A percentile compares a stretch with the other conserved stretches of the same genome.
Conservation (phyloP, 2,888 invertebrate genomes). For the Prosopocoilus inquinatus region DNA sequence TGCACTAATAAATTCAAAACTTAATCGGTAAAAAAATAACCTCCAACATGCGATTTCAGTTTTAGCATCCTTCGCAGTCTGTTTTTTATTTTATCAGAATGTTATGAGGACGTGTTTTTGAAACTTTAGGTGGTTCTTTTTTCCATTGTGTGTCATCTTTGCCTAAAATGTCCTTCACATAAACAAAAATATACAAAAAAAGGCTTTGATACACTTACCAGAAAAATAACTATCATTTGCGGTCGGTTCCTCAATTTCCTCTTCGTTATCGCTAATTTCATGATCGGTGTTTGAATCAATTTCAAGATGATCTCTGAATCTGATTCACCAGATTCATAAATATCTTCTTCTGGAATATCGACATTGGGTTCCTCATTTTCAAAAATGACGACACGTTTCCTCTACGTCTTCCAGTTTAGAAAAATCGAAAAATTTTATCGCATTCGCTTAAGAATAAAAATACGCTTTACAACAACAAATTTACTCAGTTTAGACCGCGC, state of each 20-base stretch:
- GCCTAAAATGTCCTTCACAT: slow-evolving; percentile 1
- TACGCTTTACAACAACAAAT: no score
- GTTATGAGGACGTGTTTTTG: no score
- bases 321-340: slow-evolving; percentile 1
- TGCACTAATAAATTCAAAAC: slow-evolving; percentile 11
- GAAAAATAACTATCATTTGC: background rate
- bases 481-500: no score
- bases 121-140: slow-evolving; percentile 14
- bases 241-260: no score
- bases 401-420: slow-evolving; percentile 1
- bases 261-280: background rate
- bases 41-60: slow-evolving; percentile 16
- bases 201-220: background rate
- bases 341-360: background rate
- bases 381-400: background rate
- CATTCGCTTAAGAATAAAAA: background rate
- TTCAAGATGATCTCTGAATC: background rate
- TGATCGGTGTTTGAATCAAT: background rate
- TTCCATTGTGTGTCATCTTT: slow-evolving; percentile 12
- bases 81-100: slow-evolving; percentile 6
- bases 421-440: background rate
- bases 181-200: background rate
- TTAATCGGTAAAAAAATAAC: slow-evolving; percentile 12
- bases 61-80: slow-evolving; percentile 14
- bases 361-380: background rate